Conservation (phyloP, 2,113 vertebrate species). For the Bubo bubo region DNA sequence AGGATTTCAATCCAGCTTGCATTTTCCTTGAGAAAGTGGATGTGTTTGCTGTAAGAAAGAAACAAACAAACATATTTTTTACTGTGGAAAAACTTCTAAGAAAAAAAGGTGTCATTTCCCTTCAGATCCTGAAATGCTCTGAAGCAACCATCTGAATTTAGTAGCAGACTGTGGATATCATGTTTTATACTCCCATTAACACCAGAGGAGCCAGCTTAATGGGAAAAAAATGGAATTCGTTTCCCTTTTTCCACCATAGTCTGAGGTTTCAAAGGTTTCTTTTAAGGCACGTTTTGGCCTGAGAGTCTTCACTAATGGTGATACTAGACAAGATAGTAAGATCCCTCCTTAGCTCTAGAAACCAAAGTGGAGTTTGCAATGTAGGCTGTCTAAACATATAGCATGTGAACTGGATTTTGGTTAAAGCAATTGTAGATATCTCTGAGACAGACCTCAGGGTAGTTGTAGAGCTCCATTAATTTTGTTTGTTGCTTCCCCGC, state of each 20-base stretch:
- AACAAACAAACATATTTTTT: background rate
- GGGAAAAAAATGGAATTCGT: background rate
- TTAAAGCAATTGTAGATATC: background rate
- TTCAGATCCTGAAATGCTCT: background rate
- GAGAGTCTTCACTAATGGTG: background rate
- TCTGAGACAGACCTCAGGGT: background rate
- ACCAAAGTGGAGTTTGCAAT: background rate
- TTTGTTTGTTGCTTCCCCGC: background rate
- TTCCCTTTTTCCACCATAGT: background rate
- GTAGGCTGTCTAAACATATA: fast-evolving
- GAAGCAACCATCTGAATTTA: background rate
- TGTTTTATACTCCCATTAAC: background rate
- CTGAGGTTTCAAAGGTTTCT: background rate
- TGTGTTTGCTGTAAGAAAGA: background rate
- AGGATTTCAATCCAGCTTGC: background rate
- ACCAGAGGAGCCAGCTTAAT: background rate
- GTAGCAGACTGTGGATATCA: background rate
- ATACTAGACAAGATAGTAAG: background rate
- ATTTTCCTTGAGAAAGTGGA: background rate
- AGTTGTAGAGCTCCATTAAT: background rate
- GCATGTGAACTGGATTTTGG: background rate
- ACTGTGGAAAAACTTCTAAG: background rate
- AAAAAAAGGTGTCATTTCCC: background rate
- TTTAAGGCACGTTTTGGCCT: background rate
- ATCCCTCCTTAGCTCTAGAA: background rate